These are phyloP conservation scores for Troglohyphantes excavatus DNA, from an alignment of 2,888 invertebrate species.

Conservation along the genomic window DNA sequence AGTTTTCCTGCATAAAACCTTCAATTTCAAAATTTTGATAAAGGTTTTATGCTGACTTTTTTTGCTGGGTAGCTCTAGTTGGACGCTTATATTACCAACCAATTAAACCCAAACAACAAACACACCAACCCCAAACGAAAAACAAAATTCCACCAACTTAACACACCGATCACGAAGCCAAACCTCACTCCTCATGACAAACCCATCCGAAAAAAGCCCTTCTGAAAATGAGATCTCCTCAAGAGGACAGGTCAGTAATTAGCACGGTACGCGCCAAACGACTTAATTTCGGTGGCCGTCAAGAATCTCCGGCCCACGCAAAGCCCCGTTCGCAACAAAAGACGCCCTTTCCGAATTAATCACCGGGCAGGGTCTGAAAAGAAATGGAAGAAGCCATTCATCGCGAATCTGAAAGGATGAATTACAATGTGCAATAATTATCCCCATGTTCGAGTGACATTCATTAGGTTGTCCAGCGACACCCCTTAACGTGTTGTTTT, in stretches of 20 bases:
- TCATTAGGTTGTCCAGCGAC: constrained; percentile 2
- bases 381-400: background rate
- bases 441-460: constrained; percentile 31
- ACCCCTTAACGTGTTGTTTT: background rate
- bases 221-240: constrained; percentile 8
- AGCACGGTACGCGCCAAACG: constrained; percentile 38
- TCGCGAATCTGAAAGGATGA: constrained; percentile 24
- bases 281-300: constrained; percentile 58
- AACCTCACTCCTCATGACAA: no score
- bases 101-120: no score
- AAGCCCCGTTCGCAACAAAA: background rate
- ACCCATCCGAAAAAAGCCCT: background rate
- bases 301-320: constrained; percentile 2
- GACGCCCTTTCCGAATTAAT: constrained; percentile 51
- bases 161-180: no score
- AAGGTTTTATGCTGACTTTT: no score
- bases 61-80: no score
- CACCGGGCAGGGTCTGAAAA: background rate
- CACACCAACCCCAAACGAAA: no score
- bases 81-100: no score
- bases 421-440: constrained; percentile 39
- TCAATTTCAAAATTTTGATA: no score
- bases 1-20: no score
- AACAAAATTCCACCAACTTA: no score
- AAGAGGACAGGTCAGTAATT: constrained; percentile 28